Percentiles rank a stretch among this genome's conserved stretches.
Evolutionary conservation across 2,797 vertebrate genomes (phyloP).

Genomic region (Sphenopsis melanotis): DNA sequence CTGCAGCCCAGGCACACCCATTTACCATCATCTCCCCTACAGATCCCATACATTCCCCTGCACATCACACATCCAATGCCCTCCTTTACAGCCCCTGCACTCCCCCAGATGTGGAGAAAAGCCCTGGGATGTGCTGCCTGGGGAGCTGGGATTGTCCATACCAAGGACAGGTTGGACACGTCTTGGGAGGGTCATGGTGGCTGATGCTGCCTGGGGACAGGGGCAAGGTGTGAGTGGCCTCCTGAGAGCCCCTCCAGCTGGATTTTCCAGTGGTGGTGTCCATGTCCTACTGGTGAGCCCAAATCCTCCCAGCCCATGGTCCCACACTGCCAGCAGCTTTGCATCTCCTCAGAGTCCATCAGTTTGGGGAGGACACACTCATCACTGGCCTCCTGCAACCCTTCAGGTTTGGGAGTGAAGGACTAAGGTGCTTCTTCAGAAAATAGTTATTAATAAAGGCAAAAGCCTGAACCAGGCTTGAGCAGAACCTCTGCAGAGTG

Average conservation of each 20-base stretch:
- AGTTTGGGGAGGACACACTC: neutral
- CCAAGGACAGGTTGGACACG: neutral
- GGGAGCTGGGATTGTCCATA: neutral
- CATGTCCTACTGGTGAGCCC: neutral
- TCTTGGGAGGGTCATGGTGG: rapidly evolving
- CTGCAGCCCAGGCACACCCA: neutral
- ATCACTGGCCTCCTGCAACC: neutral
- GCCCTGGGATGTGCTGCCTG: neutral
- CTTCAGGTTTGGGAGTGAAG: neutral
- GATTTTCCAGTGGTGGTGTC: neutral
- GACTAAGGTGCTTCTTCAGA: neutral
- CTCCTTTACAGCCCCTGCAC: neutral
- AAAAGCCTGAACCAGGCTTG: neutral
- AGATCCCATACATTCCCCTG: neutral
- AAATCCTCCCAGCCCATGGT: neutral
- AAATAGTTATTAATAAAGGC: neutral
- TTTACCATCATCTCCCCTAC: rapidly evolving
- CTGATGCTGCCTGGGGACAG: neutral
- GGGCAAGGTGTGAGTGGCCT: neutral
- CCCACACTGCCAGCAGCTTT: neutral
- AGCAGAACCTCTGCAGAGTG: neutral
- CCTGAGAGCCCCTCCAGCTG: rapidly evolving
- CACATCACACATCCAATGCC: rapidly evolving
- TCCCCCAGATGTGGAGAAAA: rapidly evolving
- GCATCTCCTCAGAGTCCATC: too few species aligned